phyloP scores from a whole-genome alignment of 2,888 invertebrate species.

The Eueremaeus valkanovi region DNA sequence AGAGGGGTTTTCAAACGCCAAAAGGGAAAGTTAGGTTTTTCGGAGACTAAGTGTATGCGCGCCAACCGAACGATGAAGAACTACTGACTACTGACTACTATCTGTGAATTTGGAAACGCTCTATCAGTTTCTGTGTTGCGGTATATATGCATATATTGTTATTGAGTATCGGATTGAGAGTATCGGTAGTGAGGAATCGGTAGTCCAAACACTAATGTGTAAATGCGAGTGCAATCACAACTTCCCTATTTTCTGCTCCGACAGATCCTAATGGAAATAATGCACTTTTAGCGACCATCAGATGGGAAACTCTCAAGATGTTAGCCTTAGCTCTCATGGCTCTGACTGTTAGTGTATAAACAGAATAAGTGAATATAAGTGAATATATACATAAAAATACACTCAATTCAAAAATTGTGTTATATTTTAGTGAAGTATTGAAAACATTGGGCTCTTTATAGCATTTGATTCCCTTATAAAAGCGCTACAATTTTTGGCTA shows the following conservation, averaged over 20 bases:
- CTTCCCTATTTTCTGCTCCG: conserved; percentile 40
- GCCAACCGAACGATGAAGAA: no score
- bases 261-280: conserved; percentile 32
- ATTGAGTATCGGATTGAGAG: neutral
- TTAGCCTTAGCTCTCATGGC: conserved; percentile 21
- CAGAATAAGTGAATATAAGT: neutral
- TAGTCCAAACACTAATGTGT: neutral
- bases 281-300: conserved; percentile 30
- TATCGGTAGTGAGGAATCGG: neutral
- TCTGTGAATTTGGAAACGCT: neutral
- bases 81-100: no score
- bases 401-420: conserved; percentile 21
- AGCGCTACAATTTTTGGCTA: neutral
- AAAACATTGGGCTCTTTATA: neutral
- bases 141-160: neutral
- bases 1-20: neutral
- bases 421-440: neutral
- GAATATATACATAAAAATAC: neutral
- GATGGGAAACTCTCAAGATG: conserved; percentile 37
- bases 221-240: conserved; percentile 38
- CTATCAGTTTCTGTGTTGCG: neutral
- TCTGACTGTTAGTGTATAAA: conserved; percentile 26
- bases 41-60: neutral
- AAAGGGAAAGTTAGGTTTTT: neutral
- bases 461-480: no score